Evolutionary conservation across 1,140 invertebrate genomes (phyloP).

Genomic region (Conus ventricosus): DNA sequence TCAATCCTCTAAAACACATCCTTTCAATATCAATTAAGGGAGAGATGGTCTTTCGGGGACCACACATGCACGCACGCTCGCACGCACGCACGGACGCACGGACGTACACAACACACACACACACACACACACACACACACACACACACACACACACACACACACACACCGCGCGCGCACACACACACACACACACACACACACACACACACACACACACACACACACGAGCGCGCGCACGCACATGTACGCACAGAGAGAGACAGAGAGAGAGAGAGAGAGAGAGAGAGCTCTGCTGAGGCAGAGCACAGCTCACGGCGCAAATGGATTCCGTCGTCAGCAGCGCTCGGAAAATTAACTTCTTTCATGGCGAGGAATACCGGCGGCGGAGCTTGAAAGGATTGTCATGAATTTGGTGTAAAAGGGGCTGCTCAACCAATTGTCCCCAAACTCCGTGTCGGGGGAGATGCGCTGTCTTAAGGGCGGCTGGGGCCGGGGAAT

Average conservation of each 20-base stretch:
- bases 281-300: too few relatives aligned
- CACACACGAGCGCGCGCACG: not conserved
- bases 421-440: slow-evolving; percentile 36
- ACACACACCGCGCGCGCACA: too few relatives aligned
- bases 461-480: slow-evolving; percentile 2
- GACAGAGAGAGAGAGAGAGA: too few relatives aligned
- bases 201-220: not conserved
- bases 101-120: too few relatives aligned
- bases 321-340: slow-evolving; percentile 33
- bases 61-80: not conserved
- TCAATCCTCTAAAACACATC: slow-evolving; percentile 38
- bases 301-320: not conserved
- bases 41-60: slow-evolving; percentile 16
- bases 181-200: too few relatives aligned
- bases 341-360: slow-evolving; percentile 38
- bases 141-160: not conserved
- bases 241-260: too few relatives aligned
- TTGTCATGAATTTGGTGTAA: slow-evolving; percentile 35
- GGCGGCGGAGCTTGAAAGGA: slow-evolving; percentile 30
- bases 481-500: not conserved
- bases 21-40: slow-evolving; percentile 41
- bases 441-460: slow-evolving; percentile 15
- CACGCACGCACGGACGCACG: not conserved
- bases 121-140: too few relatives aligned
- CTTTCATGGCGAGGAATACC: slow-evolving; percentile 33